A percentile compares a stretch with the other conserved stretches of the same genome.
Conservation (phyloP, 2,888 invertebrate genomes). For the Teinopalpus imperialis region DNA sequence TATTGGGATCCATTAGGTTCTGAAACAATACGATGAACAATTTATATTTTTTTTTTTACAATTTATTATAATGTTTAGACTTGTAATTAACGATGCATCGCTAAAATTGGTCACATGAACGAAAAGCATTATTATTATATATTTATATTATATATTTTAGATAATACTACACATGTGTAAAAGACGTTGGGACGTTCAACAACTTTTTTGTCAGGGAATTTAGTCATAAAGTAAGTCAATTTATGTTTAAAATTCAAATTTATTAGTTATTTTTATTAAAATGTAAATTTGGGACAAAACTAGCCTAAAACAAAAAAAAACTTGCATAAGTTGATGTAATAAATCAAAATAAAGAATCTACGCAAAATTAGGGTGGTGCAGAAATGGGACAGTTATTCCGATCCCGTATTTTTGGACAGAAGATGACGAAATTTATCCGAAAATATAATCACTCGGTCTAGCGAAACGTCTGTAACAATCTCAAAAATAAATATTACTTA, state of each 20-base stretch:
- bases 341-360: background rate
- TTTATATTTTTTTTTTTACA: slow-evolving; percentile 29
- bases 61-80: slow-evolving; percentile 19
- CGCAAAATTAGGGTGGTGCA: slow-evolving; percentile 1
- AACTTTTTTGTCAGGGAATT: too few species aligned
- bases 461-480: slow-evolving; percentile 50
- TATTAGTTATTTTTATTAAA: too few species aligned
- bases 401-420: slow-evolving; percentile 11
- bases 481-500: slow-evolving; percentile 54
- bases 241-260: too few species aligned
- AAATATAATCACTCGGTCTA: slow-evolving; percentile 30
- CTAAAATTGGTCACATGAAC: slow-evolving; percentile 14
- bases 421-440: slow-evolving; percentile 28
- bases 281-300: too few species aligned
- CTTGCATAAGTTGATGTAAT: background rate
- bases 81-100: background rate
- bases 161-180: too few species aligned
- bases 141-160: too few species aligned
- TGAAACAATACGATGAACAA: slow-evolving; percentile 56
- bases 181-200: too few species aligned
- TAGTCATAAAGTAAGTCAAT: too few species aligned
- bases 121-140: slow-evolving; percentile 11
- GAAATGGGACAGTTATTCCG: slow-evolving; percentile 14
- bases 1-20: slow-evolving; percentile 75
- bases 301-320: too few species aligned